Evolutionary conservation across 2,113 vertebrate species (phyloP), one percentile per base, ranked within the genome.

Genomic region (Willisornis vidua): DNA sequence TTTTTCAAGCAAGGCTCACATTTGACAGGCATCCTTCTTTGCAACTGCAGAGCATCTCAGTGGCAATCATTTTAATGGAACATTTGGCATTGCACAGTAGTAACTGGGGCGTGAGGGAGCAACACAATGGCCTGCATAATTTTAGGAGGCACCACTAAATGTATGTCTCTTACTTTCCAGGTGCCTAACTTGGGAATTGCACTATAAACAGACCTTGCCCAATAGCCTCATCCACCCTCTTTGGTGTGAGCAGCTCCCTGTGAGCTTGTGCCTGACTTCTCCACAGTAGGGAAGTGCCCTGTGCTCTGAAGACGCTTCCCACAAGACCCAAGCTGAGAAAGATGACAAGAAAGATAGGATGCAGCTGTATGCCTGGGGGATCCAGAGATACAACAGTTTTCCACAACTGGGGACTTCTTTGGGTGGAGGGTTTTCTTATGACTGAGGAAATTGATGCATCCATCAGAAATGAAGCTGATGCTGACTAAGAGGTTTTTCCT

Each of bases 401-500:
- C 71, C 66, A 80, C 66, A 35, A 35, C 72, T 4, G 2, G 52
- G 37, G 54, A 58, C 55, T 94, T 90, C 79, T 93, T 58, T 85
- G 86, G 77, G 74, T 89, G 87, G 85, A 87, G 75, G 80, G 41
- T 77, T 94, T 95, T 96, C 94, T 90, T 72, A 84, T 8, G 29
- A 63, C 52, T 84, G 48, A 96, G 97, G 97, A 97, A 97, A 90
- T 33, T 51, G 74, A 86, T 82, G 57, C 74, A 95, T 93, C 82
- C 85, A 95, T 95, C 87, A 96, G 74, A 95, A 95, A 81, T 11
- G 7, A 88, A 94, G 78, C 18, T 5, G 15, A 94, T 90, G 79
- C 97, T 97, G 95, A 97, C 92, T 96, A 88, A 95, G 94, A 95
- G 78, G 22, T 92, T 97, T 94, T 96, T 94, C 90, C 94, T 95